phyloP scores from a whole-genome alignment of 92 coral and sea anemone genomes.

The Montipora capitata region DNA sequence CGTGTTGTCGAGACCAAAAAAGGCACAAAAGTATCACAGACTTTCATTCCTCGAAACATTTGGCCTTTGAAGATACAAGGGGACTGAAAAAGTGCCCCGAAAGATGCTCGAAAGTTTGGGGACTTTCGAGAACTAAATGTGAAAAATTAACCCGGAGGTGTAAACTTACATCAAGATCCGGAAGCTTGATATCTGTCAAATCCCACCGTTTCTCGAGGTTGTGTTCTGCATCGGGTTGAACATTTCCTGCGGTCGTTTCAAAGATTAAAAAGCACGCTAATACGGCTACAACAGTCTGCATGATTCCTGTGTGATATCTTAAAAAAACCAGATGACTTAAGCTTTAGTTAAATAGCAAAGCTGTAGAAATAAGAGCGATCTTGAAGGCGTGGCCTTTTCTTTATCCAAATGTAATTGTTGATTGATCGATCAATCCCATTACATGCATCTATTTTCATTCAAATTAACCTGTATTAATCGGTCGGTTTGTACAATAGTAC shows the following conservation, averaged over 20 bases:
- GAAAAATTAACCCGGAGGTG: too few species aligned
- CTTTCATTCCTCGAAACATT: too few species aligned
- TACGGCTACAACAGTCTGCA: slow-evolving; percentile 36
- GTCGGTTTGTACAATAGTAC: too few species aligned
- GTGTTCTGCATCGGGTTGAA: background rate
- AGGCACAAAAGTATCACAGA: too few species aligned
- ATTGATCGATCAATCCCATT: background rate
- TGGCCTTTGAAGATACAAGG: too few species aligned
- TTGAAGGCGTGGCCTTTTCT: background rate
- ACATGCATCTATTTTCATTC: background rate
- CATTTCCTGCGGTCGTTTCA: slow-evolving; percentile 11
- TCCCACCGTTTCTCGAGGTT: slow-evolving; percentile 3
- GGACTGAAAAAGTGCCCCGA: too few species aligned
- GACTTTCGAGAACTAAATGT: too few species aligned
- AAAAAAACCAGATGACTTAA: background rate
- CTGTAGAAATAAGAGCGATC: background rate
- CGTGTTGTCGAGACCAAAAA: too few species aligned
- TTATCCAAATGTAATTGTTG: background rate
- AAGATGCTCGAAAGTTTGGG: too few species aligned
- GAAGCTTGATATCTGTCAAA: slow-evolving; percentile 6
- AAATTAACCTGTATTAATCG: background rate
- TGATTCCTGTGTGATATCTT: background rate
- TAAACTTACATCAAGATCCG: slow-evolving; percentile 23
- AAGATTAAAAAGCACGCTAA: slow-evolving; percentile 29
- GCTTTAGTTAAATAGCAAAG: background rate